Base-by-base conservation (phyloP, 2,113 vertebrate species). In the Buteo buteo region DNA sequence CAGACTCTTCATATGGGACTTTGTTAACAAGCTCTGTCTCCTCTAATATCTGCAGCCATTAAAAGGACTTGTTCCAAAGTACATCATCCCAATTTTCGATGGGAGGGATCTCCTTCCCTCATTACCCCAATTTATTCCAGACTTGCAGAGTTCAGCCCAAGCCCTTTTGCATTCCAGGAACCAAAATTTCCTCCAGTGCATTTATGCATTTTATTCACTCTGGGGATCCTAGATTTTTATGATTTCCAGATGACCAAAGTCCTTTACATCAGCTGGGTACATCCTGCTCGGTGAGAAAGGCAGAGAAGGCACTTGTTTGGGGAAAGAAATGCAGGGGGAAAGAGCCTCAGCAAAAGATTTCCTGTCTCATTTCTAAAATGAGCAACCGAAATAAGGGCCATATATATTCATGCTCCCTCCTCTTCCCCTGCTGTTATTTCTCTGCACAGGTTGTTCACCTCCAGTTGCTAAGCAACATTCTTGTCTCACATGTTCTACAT, bases 391-490 rank as follows among this genome's bases (percentile, higher is more conserved):
- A 47, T 11, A 44, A 82, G 49, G 81, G 82, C 49, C 52, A 9
- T 13, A 55, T 52, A 79, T 59, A 25, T 79, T 59, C 86, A 52
- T 78, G 58, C 34, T 82, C 57, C 59, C 49, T 90, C 38, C 86
- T 62, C 69, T 47, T 80, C 40, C 66, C 86, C 76, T 54, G 67
- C 95, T 93, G 92, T 71, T 77, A 22, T 36, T 83, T 72, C 78
- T 93, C 89, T 76, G 73, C 86, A 22, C 83, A 95, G 92, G 86
- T 92, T 92, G 91, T 88, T 96, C 96, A 96, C 94, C 96, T 97
- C 85, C 61, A 11, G 96, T 97, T 97, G 97, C 98, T 97, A 97
- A 91, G 97, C 96, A 97, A 97, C 96, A 42, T 21, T 21, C 62
- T 91, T 80, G 78, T 67, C 94, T 94, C 88, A 44, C 79, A 52